These are phyloP conservation scores for Dynastes maya DNA, from an alignment of 2,888 invertebrate genomes.

Conservation along the genomic window DNA sequence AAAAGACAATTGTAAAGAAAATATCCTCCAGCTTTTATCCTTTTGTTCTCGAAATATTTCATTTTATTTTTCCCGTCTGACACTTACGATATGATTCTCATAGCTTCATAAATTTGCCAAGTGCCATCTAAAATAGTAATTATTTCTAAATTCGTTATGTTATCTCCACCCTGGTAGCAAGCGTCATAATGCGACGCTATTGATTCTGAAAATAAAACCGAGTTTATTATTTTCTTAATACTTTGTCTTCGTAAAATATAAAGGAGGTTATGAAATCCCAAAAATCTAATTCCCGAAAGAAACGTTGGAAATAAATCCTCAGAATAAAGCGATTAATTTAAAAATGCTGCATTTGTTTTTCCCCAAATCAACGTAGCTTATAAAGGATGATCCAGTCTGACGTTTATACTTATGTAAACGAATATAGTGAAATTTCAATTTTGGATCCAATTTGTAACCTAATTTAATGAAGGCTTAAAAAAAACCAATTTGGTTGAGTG, in stretches of 20 bases:
- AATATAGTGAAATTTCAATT: too few species aligned
- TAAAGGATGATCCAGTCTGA: too few species aligned
- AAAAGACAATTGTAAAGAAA: slow-evolving; percentile 53
- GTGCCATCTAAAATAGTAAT: slow-evolving; percentile 76
- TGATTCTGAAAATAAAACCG: slow-evolving; percentile 54
- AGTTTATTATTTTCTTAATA: slow-evolving; percentile 13
- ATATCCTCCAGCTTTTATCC: not conserved
- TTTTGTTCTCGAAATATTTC: not conserved
- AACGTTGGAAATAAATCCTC: not conserved
- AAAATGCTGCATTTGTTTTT: not conserved
- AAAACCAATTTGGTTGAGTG: too few species aligned
- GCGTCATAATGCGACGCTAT: slow-evolving; percentile 59
- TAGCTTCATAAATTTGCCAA: slow-evolving; percentile 72
- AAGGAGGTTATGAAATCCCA: slow-evolving; percentile 15
- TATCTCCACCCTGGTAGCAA: slow-evolving; percentile 65
- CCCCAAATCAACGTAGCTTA: too few species aligned
- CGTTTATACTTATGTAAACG: too few species aligned
- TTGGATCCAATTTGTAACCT: too few species aligned
- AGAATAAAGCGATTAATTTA: slow-evolving; percentile 2
- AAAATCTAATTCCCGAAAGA: slow-evolving; percentile 11
- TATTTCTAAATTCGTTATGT: slow-evolving; percentile 72
- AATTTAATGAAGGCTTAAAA: too few species aligned
- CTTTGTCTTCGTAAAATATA: slow-evolving; percentile 43
- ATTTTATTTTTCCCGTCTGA: not conserved
- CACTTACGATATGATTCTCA: slow-evolving; percentile 50